A percentile compares a stretch with the other conserved stretches of the same genome.
phyloP scores from a whole-genome alignment of 2,797 vertebrate species.

The Lindbergichthys nudifrons region DNA sequence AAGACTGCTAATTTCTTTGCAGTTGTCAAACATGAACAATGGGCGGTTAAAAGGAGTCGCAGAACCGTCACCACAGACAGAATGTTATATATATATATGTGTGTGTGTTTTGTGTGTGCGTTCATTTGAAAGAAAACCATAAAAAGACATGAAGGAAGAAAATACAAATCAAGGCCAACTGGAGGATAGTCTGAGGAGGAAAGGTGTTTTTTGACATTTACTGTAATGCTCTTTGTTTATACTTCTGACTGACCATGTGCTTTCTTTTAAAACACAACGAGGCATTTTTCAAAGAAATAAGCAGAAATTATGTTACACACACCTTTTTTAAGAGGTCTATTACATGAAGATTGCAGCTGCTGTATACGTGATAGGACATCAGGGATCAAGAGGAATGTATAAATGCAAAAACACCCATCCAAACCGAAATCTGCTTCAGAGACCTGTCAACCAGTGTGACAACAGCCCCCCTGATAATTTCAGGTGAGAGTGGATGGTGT shows the following conservation, averaged over 20 bases:
- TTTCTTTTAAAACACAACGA: background rate
- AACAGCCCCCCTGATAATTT: constrained; percentile 4
- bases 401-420: constrained; percentile 27
- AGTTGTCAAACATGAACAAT: constrained; percentile 81
- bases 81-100: constrained; percentile 12
- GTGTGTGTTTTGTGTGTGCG: constrained; percentile 1
- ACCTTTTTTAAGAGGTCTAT: background rate
- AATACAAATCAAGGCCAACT: constrained; percentile 31
- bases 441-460: background rate
- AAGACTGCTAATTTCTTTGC: constrained; percentile 78
- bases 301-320: background rate
- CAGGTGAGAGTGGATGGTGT: constrained; percentile 25
- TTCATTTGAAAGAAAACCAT: constrained; percentile 30
- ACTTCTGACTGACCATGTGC: constrained; percentile 1
- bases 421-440: constrained; percentile 9
- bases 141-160: constrained; percentile 24
- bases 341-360: background rate
- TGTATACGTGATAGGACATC: constrained; percentile 17
- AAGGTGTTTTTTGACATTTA: background rate
- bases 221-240: constrained; percentile 6
- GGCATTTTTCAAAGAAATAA: background rate
- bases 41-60: constrained; percentile 64
- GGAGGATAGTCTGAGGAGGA: constrained; percentile 5
- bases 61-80: constrained; percentile 53
- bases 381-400: constrained; percentile 6